Base-by-base conservation (phyloP, 1,140 invertebrate genomes). In the Pristionchus pacificus region DNA sequence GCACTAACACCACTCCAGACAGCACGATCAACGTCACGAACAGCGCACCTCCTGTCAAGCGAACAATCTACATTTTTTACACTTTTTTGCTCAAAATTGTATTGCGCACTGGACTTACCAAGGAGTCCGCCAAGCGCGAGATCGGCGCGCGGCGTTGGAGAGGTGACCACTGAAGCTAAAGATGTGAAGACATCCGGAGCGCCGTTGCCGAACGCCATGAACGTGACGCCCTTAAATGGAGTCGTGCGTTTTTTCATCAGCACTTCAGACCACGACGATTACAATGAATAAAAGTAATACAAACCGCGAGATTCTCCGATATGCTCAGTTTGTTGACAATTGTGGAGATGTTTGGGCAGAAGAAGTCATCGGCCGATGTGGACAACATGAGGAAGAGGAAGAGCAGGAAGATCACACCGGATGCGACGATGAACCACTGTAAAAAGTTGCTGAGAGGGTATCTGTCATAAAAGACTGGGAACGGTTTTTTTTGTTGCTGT, bases 131-230 rank as follows among this genome's bases (percentile, higher is more conserved):
- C 87, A 70, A 89, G 84, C 25, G 88, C 88, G 62, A 89, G 77
- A 31, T 87, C 86, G 27, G 86, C 87, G 84, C 86, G 70, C 75
- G 85, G 83, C 75, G 85, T 82, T 80, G 86, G 77, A 0, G 70
- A 62, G n/a, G 49, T 84, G 79, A 33, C 85, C 83, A 60, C 86
- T 85, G 59, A 90, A 70, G 85, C 84, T 60, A 87, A 84, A 27
- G 89, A 88, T 49, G 88, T 89, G 82, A 91, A 90, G 31, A 91
- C 87, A 84, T 91, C 90, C 13, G 90, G 88, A 13, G 90, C 88
- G 32, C 90, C 90, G 85, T 91, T 91, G n/a, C 90, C 91, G 83
- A 91, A 90, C 0, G 90, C 90, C 77, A 91, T 79, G 74, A 91
- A 87, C 24, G 90, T 91, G 13, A 91, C 90, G 10, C 90, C 90